Evolutionary conservation across 2,888 invertebrate genomes (phyloP).

Genomic region (Plutella xylostella): DNA sequence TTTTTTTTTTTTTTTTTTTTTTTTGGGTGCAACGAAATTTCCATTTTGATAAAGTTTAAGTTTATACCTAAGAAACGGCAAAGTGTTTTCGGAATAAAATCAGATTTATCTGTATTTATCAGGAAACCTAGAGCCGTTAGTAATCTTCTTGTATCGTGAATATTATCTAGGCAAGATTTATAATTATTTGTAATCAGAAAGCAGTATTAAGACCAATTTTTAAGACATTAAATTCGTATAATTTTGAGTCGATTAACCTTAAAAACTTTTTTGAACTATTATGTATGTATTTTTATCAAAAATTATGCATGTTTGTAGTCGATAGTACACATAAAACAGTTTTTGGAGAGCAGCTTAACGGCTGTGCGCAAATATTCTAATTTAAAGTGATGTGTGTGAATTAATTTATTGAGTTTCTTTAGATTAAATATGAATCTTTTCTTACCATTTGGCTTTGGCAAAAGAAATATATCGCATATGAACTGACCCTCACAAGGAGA

Average conservation of each 20-base stretch:
- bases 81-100: background rate
- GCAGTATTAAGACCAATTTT: background rate
- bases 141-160: background rate
- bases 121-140: background rate
- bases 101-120: background rate
- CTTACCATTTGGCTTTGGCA: conserved; percentile 1
- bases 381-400: conserved; percentile 3
- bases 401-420: background rate
- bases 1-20: background rate
- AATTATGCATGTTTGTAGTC: conserved; percentile 3
- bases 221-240: conserved; percentile 2
- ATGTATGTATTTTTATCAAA: background rate
- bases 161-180: background rate
- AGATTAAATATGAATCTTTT: conserved; percentile 3
- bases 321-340: background rate
- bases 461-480: background rate
- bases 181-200: background rate
- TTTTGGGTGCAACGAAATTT: background rate
- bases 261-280: background rate
- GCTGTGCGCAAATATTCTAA: conserved; percentile 1
- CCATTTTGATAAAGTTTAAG: background rate
- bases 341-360: background rate
- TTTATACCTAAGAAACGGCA: background rate
- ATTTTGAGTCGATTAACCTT: background rate
- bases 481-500: background rate